Base-by-base conservation (phyloP, 2,888 invertebrate genomes). In the Steromphala cineraria region DNA sequence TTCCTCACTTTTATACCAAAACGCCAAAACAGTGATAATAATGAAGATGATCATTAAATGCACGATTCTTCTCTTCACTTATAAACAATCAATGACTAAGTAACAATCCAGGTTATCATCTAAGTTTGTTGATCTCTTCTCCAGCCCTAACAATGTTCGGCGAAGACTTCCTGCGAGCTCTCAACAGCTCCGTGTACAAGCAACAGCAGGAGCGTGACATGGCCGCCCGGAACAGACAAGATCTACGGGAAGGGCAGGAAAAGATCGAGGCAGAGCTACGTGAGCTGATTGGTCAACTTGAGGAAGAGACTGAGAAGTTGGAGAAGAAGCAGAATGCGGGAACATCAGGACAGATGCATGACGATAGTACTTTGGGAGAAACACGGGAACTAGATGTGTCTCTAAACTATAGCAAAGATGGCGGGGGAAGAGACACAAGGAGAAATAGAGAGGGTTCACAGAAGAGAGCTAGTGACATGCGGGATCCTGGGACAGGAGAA, bases 111-210 rank as follows among this genome's bases (percentile, higher is more conserved):
- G 21, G 3, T 24, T 36, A 28, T 31, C 2, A n/a, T 13, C 7
- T 13, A 21, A n/a, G 24, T 56, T 24, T 15, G n/a, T 13, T 7
- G 19, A 8, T 19, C 19, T 67, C 24, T 75, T 56, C 74, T 76
- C 21, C 74, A 85, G 85, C 80, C 2, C 75, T 90, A 71, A 89
- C 90, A 17, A 81, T 84, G 24, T 91, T 87, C 86, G 90, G 90
- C 5, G 87, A 88, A 76, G 87, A 89, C 19, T 91, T 90, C 79
- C 84, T 90, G 62, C 52, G 77, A 62, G 81, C 86, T 2, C 79
- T 91, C 8, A 88, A 90, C 67, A 85, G 84, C 31, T 77, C 86
- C 21, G 87, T 89, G 1, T 62, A 62, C 28, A 78, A 86, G 8
- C 86, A 88, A 56, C 90, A 90, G 79, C 78, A 81, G 17, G 84